Base-by-base conservation (phyloP, 2,797 vertebrate species). In the Zalophus californianus region DNA sequence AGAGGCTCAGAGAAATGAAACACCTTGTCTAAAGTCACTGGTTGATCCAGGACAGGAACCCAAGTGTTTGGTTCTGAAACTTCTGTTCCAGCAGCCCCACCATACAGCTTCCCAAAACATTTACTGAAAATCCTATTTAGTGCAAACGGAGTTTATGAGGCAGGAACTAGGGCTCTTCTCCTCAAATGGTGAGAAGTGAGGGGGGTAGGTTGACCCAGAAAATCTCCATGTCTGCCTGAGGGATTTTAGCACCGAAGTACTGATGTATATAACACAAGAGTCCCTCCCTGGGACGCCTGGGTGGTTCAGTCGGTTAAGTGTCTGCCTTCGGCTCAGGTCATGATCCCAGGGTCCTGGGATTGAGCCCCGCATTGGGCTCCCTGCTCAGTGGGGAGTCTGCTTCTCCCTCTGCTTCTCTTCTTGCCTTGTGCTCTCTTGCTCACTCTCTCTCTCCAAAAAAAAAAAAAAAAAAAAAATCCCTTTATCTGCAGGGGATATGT, bases 351-450 rank as follows among this genome's bases (percentile, higher is more conserved):
- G n/a, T 35, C n/a, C n/a, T 35, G 64, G 64, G 8, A 68, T 68
- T 0, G n/a, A 35, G 64, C 18, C 8, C 18, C 6, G 1, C 4
- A 20, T 35, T 0, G 2, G 64, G n/a, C 66, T 68, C n/a, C n/a
- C 66, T 35, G n/a, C n/a, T 64, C 62, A 16, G 62, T 16, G 4
- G 32, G 66, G 18, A 35, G n/a, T 35, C 66, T 68, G n/a, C n/a
- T 35, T 35, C 66, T 35, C 18, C 66, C 66, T 68, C 66, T 44
- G 44, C 44, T 44, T 44, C 44, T 44, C 44, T 6, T 44, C 44
- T 44, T 44, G 44, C 44, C 44, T 44, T 68, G 16, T 68, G n/a
- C 62, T 68, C n/a, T 68, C n/a, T 35, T 20, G 18, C n/a, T 35
- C 4, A 18, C 0, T 35, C 3, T 35, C 64, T 68, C 16, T 68